Conservation (phyloP, 2,113 vertebrate genomes). For the Callipepla squamata region DNA sequence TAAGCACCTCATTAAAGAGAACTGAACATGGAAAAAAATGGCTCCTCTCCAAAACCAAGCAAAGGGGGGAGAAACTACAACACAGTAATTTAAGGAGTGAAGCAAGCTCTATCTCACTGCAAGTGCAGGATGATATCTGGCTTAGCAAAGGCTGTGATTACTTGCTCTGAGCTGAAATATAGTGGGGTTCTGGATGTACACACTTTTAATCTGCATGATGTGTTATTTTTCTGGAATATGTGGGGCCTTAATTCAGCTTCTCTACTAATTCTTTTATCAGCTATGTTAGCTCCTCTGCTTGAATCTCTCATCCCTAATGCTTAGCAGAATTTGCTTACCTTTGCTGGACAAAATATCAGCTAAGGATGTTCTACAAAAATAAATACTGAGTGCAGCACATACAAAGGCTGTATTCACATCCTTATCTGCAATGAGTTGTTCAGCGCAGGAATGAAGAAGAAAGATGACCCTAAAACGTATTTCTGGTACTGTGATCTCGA, state of each 20-base stretch:
- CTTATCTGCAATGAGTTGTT: neutral
- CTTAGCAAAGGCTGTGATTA: slow-evolving; percentile 17
- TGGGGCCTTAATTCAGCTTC: neutral
- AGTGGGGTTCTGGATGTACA: neutral
- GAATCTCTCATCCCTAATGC: neutral
- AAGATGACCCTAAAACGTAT: neutral
- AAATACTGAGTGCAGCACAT: neutral
- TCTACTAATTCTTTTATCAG: slow-evolving; percentile 39
- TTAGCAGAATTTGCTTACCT: neutral
- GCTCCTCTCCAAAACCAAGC: slow-evolving; percentile 62
- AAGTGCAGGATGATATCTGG: slow-evolving; percentile 1
- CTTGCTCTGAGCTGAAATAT: slow-evolving; percentile 30
- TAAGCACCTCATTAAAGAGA: slow-evolving; percentile 65
- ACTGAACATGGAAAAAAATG: slow-evolving; percentile 28
- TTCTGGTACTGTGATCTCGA: neutral
- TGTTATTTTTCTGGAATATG: neutral
- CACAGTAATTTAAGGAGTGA: slow-evolving; percentile 30
- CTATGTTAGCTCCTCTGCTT: neutral
- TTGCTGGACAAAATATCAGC: slow-evolving; percentile 1
- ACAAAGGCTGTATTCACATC: neutral
- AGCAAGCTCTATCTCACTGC: slow-evolving; percentile 18
- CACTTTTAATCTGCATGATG: slow-evolving; percentile 20
- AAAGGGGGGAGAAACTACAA: slow-evolving; percentile 33
- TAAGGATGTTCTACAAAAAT: neutral
- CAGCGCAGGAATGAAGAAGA: neutral